These are phyloP conservation scores for Alaudala cheleensis DNA, from an alignment of 2,113 vertebrate species.

Conservation along the genomic window DNA sequence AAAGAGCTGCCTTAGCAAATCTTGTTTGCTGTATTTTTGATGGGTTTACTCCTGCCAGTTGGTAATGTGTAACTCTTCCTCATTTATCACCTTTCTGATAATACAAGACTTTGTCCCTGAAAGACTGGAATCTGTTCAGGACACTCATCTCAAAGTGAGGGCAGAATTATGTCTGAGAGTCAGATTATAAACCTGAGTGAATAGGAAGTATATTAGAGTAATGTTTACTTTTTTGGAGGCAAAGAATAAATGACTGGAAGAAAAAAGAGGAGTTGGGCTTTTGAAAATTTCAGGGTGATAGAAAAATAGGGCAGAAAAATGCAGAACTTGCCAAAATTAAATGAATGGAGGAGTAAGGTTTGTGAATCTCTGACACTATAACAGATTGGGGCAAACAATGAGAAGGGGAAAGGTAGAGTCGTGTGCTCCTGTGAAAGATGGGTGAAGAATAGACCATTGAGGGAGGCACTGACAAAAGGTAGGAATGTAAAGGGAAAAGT, in stretches of 20 bases:
- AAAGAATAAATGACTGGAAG: neutral
- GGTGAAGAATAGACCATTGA: neutral
- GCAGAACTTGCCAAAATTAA: neutral
- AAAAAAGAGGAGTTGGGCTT: neutral
- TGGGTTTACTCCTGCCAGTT: neutral
- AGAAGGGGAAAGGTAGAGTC: neutral
- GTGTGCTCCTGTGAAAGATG: neutral
- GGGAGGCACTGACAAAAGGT: neutral
- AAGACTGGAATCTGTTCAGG: neutral
- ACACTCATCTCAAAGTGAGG: neutral
- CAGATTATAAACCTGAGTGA: neutral
- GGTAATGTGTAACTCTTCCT: neutral
- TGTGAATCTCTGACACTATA: neutral
- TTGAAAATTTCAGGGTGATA: neutral
- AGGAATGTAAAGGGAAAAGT: neutral
- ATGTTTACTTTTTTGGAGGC: neutral
- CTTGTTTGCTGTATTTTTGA: neutral
- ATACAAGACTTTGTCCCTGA: neutral
- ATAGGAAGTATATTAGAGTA: neutral
- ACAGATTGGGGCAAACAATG: neutral
- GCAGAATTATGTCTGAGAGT: neutral
- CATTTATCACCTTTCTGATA: slow-evolving; percentile 2
- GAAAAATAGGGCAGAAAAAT: neutral
- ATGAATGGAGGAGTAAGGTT: neutral
- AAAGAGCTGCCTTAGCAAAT: neutral